Conservation (phyloP, 2,797 vertebrate genomes). For the Hypotaenidia philippensis region DNA sequence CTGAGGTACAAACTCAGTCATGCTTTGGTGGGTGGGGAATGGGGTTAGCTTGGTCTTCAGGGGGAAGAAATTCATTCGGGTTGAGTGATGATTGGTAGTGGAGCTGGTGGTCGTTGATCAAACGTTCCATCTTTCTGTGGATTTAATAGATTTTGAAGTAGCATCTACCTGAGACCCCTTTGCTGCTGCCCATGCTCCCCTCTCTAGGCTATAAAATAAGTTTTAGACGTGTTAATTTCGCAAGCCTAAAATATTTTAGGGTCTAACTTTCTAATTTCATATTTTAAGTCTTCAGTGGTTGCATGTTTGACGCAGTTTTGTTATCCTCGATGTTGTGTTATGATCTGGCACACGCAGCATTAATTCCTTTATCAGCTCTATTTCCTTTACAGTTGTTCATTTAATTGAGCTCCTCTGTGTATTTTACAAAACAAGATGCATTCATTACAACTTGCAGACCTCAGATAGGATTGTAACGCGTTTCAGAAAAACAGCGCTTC, state of each 20-base stretch:
- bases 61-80: neutral
- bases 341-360: slow-evolving; percentile 58
- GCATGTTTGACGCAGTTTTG: slow-evolving; percentile 65
- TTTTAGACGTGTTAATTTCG: neutral
- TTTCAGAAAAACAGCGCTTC: slow-evolving; percentile 35
- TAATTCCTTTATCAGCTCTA: slow-evolving; percentile 74
- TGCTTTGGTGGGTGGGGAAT: neutral
- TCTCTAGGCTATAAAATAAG: neutral
- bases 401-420: slow-evolving; percentile 72
- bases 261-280: slow-evolving; percentile 5
- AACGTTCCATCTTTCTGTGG: neutral
- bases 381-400: slow-evolving; percentile 69
- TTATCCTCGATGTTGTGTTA: slow-evolving; percentile 71
- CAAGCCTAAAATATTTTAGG: slow-evolving; percentile 19
- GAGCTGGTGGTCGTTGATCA: neutral
- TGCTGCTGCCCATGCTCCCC: neutral
- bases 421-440: slow-evolving; percentile 70
- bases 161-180: neutral
- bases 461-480: slow-evolving; percentile 34
- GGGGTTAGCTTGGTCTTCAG: neutral
- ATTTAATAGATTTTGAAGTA: neutral
- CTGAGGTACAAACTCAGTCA: neutral
- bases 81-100: neutral
- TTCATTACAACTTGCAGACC: slow-evolving; percentile 47
- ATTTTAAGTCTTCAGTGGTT: slow-evolving; percentile 34